These are phyloP conservation scores for Oligia strigilis DNA, from an alignment of 2,888 invertebrate genomes.

Conservation along the genomic window DNA sequence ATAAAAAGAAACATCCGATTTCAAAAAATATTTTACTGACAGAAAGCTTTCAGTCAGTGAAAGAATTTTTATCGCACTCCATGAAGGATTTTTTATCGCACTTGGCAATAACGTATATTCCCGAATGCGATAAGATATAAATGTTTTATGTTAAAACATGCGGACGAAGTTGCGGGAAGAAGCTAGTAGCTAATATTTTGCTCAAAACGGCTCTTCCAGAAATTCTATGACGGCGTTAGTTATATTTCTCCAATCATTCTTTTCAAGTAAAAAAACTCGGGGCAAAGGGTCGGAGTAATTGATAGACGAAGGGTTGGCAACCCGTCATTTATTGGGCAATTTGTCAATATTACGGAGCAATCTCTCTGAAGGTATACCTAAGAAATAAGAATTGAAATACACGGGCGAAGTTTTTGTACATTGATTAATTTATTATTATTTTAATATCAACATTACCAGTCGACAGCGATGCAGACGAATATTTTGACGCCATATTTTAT, in stretches of 20 bases:
- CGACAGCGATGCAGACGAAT: background rate
- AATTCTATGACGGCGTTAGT: background rate
- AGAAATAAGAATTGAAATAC: background rate
- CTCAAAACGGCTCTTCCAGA: background rate
- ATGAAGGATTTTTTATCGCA: no score
- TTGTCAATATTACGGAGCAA: constrained; percentile 49
- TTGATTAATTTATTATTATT: background rate
- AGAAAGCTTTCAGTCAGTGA: background rate
- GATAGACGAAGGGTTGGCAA: constrained; percentile 51
- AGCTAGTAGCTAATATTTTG: background rate
- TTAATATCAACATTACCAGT: background rate
- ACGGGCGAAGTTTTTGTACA: background rate
- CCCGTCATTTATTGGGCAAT: constrained; percentile 44
- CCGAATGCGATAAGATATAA: background rate
- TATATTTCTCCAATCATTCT: constrained; percentile 29
- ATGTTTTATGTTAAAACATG: background rate
- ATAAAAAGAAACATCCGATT: background rate
- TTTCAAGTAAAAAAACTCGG: constrained; percentile 37
- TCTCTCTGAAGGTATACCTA: constrained; percentile 9
- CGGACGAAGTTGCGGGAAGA: background rate
- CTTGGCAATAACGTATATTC: background rate
- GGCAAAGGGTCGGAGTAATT: constrained; percentile 47
- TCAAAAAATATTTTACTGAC: background rate
- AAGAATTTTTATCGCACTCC: no score
- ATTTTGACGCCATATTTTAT: no score